Evolutionary conservation across 2,888 invertebrate species (phyloP).

Genomic region (Chirona hameri): DNA sequence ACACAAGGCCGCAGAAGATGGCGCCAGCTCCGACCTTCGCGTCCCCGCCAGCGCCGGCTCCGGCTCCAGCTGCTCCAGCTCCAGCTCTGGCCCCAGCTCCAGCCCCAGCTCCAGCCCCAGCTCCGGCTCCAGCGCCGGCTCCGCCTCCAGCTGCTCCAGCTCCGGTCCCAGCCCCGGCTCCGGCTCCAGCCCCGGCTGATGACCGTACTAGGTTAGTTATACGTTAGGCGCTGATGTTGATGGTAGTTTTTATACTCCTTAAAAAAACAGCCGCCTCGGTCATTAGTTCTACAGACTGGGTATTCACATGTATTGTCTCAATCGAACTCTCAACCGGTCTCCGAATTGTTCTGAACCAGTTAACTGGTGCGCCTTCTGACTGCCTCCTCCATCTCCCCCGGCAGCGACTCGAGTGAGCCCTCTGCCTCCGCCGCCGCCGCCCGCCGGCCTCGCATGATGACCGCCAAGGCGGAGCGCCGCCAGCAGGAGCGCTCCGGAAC

Average conservation of each 20-base stretch:
- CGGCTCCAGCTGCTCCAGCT: background rate
- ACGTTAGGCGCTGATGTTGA: too few species aligned
- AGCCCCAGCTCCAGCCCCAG: background rate
- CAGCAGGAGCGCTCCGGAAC: constrained; percentile 51
- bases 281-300: too few species aligned
- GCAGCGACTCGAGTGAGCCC: too few species aligned
- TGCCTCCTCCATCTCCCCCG: too few species aligned
- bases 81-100: background rate
- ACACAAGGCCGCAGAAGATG: too few species aligned
- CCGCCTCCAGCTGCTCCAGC: background rate
- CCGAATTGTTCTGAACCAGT: too few species aligned
- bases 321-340: too few species aligned
- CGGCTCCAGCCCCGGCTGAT: background rate
- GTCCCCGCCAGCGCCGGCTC: background rate
- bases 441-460: background rate
- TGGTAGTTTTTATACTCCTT: too few species aligned
- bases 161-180: background rate
- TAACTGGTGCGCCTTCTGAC: too few species aligned
- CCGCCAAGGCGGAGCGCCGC: constrained; percentile 25
- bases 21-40: too few species aligned
- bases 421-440: background rate
- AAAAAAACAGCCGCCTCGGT: too few species aligned
- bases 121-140: background rate
- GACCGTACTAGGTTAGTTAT: background rate
- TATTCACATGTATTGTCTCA: too few species aligned